These are phyloP conservation scores for Ferrisia virgata DNA, from an alignment of 2,888 invertebrate genomes.

Conservation along the genomic window DNA sequence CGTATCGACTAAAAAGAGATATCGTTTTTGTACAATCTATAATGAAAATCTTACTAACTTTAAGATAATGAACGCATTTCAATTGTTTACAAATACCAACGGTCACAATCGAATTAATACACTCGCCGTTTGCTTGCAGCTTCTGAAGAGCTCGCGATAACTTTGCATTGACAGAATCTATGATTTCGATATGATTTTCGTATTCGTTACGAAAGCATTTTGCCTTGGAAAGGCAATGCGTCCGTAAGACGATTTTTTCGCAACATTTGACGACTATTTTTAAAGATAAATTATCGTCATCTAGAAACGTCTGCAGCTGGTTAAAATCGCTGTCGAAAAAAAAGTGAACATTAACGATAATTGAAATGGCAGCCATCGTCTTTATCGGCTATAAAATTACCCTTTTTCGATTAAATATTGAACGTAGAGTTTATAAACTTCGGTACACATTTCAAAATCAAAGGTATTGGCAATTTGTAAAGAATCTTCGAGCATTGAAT, in stretches of 20 bases:
- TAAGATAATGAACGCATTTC: slow-evolving; percentile 33
- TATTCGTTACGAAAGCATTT: neutral
- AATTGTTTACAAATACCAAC: slow-evolving; percentile 15
- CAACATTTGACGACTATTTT: slow-evolving; percentile 34
- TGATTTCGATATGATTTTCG: slow-evolving; percentile 33
- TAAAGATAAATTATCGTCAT: slow-evolving; percentile 30
- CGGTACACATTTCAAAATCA: slow-evolving; percentile 29
- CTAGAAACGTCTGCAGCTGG: slow-evolving; percentile 10
- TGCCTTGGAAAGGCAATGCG: slow-evolving; percentile 20
- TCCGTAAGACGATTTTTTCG: slow-evolving; percentile 31
- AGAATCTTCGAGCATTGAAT: slow-evolving; percentile 49
- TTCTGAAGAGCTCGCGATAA: slow-evolving; percentile 28
- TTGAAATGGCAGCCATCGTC: neutral
- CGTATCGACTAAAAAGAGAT: neutral
- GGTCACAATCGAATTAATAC: neutral
- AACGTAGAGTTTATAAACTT: slow-evolving; percentile 48
- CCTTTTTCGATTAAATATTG: slow-evolving; percentile 48
- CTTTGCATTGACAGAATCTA: slow-evolving; percentile 17
- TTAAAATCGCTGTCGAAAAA: slow-evolving; percentile 4
- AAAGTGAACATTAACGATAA: neutral
- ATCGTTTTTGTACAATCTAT: neutral
- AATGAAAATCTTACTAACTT: too few relatives aligned
- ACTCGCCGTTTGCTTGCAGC: slow-evolving; percentile 6
- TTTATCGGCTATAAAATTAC: slow-evolving; percentile 32
- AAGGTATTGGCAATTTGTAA: slow-evolving; percentile 47